These are phyloP conservation scores for Siniperca obscura DNA, from an alignment of 2,797 vertebrate species.

Conservation along the genomic window DNA sequence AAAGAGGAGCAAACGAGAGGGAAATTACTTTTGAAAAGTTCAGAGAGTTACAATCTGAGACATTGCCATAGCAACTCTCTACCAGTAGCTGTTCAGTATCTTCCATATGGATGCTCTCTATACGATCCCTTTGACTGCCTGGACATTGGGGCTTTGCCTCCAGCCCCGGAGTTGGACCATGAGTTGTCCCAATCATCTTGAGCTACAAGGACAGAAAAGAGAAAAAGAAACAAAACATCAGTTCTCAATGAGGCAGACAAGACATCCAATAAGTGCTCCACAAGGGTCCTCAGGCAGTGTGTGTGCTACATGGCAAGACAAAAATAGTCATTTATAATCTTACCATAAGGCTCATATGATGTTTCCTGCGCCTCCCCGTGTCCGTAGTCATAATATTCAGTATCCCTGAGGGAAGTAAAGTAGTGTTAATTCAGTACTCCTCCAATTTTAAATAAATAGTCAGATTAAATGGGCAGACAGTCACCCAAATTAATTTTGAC, in stretches of 20 bases:
- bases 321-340: conserved; percentile 50
- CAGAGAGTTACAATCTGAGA: conserved; percentile 84
- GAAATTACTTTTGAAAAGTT: conserved; percentile 87
- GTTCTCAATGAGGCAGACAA: not conserved
- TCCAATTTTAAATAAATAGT: not conserved
- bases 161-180: conserved; percentile 85
- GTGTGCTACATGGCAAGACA: not conserved
- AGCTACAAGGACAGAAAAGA: conserved; percentile 74
- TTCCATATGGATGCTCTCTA: conserved; percentile 86
- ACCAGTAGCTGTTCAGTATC: conserved; percentile 84
- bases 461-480: not conserved
- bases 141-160: conserved; percentile 89
- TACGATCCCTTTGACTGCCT: conserved; percentile 91
- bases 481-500: conserved; percentile 56
- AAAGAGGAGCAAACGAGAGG: conserved; percentile 63
- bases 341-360: conserved; percentile 95
- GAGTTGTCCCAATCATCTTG: conserved; percentile 96
- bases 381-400: conserved; percentile 98
- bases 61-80: conserved; percentile 82
- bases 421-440: not conserved
- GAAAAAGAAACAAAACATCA: not conserved
- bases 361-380: conserved; percentile 94
- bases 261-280: not conserved
- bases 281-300: accelerated
- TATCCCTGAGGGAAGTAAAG: conserved; percentile 85